A percentile compares a stretch with the other conserved stretches of the same genome.
Evolutionary conservation across 2,113 vertebrate species (phyloP).

Genomic region (Periophthalmus modestus): DNA sequence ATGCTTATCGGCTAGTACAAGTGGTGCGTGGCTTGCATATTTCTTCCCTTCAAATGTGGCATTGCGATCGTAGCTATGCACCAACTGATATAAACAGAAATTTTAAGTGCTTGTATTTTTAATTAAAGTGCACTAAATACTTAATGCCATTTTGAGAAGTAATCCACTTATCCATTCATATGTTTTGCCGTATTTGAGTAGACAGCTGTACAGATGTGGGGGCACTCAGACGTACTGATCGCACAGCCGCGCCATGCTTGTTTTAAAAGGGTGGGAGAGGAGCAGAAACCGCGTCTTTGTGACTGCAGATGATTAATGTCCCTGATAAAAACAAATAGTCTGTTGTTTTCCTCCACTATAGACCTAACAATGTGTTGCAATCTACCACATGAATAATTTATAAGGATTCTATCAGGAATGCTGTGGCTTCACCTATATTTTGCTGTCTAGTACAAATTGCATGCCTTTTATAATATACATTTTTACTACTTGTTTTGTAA

Average conservation of each 20-base stretch:
- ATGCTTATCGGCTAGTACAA: background rate
- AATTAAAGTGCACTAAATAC: slow-evolving; percentile 10
- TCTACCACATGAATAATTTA: slow-evolving; percentile 59
- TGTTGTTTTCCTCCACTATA: slow-evolving; percentile 17
- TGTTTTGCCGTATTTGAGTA: slow-evolving; percentile 9
- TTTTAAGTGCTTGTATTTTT: slow-evolving; percentile 21
- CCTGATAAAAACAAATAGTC: slow-evolving; percentile 19
- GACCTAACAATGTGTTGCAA: slow-evolving; percentile 35
- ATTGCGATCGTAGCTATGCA: slow-evolving; percentile 40
- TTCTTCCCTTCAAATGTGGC: slow-evolving; percentile 10
- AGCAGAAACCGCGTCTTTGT: slow-evolving; percentile 22
- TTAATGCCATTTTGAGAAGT: slow-evolving; percentile 5
- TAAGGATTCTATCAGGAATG: slow-evolving; percentile 26
- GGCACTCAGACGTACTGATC: slow-evolving; percentile 32
- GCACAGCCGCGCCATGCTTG: slow-evolving; percentile 54
- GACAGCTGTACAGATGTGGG: slow-evolving; percentile 22
- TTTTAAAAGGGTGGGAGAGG: slow-evolving; percentile 45
- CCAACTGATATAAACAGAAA: slow-evolving; percentile 35
- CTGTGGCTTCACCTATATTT: slow-evolving; percentile 10
- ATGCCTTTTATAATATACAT: background rate
- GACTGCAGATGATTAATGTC: slow-evolving; percentile 26
- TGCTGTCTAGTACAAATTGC: slow-evolving; percentile 12
- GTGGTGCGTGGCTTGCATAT: slow-evolving; percentile 30
- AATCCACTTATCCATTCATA: slow-evolving; percentile 1
- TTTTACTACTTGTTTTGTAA: too few relatives aligned